Conservation (phyloP, 2,113 vertebrate species). For the Gopherus evgoodei region DNA sequence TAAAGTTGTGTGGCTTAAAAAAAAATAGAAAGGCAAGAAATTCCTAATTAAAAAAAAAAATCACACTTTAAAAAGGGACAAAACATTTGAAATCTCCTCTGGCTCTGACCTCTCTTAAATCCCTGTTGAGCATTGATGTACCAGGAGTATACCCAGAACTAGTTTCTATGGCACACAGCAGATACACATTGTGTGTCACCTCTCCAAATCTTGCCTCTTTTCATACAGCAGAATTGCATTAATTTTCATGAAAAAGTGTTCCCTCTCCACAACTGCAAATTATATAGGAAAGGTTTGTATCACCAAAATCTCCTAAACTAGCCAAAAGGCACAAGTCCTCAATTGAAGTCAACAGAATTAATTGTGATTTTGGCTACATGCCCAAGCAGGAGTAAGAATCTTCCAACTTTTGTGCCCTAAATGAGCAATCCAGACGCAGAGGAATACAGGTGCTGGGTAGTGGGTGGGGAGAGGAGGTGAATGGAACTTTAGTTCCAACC, state of each 20-base stretch:
- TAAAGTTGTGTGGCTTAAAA: not conserved
- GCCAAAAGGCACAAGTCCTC: not conserved
- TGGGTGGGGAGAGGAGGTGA: not conserved
- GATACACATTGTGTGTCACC: not conserved
- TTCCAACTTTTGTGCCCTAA: too few species aligned
- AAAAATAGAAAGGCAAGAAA: not conserved
- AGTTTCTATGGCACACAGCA: not conserved
- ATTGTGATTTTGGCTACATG: not conserved
- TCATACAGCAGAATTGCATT: not conserved
- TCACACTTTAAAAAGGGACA: not conserved
- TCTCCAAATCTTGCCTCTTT: not conserved
- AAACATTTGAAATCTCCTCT: not conserved
- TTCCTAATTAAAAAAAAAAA: not conserved
- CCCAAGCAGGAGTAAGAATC: not conserved
- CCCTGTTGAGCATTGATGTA: not conserved
- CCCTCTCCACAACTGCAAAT: not conserved
- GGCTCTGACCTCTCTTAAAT: not conserved
- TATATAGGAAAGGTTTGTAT: not conserved
- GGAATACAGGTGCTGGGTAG: too few species aligned
- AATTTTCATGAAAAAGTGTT: not conserved
- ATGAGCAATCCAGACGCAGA: too few species aligned
- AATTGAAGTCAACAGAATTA: not conserved
- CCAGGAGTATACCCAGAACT: rapidly evolving
- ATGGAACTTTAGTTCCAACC: not conserved
- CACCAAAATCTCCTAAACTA: not conserved